These are phyloP conservation scores for Ormyrus labotus DNA, from an alignment of 2,888 invertebrate genomes.

Conservation along the genomic window DNA sequence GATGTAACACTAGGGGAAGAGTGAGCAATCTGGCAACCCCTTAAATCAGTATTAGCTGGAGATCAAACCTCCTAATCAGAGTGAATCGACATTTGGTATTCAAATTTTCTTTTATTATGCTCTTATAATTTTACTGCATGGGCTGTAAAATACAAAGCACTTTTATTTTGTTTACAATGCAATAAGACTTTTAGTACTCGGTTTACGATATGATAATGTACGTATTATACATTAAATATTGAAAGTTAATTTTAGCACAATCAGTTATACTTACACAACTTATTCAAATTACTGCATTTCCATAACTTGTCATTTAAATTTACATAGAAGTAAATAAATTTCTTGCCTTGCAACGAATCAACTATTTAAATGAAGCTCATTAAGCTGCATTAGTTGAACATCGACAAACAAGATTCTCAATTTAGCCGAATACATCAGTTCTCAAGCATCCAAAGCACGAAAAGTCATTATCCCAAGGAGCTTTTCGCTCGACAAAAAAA, in stretches of 20 bases:
- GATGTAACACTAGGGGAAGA: constrained; percentile 48
- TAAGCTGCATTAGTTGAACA: too few species aligned
- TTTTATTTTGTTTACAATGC: constrained; percentile 49
- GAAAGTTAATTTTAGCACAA: too few species aligned
- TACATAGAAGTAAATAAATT: too few species aligned
- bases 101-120: constrained; percentile 53
- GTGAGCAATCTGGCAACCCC: constrained; percentile 53
- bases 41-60: constrained; percentile 56
- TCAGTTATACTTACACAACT: too few species aligned
- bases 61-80: constrained; percentile 57
- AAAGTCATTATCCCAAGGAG: constrained; percentile 52
- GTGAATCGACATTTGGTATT: constrained; percentile 57
- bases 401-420: neutral
- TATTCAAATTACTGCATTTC: too few species aligned
- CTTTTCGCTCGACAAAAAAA: constrained; percentile 46
- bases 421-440: neutral
- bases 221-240: too few species aligned
- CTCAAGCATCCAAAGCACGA: constrained; percentile 50
- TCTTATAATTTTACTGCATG: constrained; percentile 46
- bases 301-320: too few species aligned
- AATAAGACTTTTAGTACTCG: neutral
- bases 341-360: too few species aligned
- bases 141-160: constrained; percentile 10
- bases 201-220: constrained; percentile 18
- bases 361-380: too few species aligned